Evolutionary conservation across 2,797 vertebrate species (phyloP).

Genomic region (Linurgus olivaceus): DNA sequence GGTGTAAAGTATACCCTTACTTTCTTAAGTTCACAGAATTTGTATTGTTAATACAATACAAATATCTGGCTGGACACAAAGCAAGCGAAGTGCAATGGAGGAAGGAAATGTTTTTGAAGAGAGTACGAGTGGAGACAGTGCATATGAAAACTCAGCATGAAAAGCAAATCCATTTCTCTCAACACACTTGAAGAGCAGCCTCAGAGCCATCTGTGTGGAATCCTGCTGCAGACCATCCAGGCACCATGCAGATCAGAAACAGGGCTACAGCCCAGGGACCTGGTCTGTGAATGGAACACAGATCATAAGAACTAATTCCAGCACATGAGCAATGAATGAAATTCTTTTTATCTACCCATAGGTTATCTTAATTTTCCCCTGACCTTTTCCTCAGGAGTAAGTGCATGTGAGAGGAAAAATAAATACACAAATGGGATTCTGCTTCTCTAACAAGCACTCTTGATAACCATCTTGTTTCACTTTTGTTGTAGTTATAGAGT

Average conservation of each 20-base stretch:
- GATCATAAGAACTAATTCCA: not conserved
- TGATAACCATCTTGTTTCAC: not conserved
- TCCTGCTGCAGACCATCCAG: not conserved
- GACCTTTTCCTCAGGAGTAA: not conserved
- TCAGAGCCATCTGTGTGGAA: not conserved
- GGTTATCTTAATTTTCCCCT: not conserved
- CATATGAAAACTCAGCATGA: not conserved
- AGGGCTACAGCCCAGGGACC: not conserved
- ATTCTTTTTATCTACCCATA: not conserved
- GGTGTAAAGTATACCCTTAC: not conserved
- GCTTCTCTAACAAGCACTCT: not conserved
- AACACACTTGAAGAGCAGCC: not conserved
- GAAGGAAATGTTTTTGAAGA: not conserved
- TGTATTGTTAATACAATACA: not conserved
- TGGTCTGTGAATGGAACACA: not conserved
- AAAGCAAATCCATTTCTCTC: not conserved
- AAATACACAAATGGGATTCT: not conserved
- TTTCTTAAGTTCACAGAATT: not conserved
- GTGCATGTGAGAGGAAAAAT: not conserved
- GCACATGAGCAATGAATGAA: not conserved
- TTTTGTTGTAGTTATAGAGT: not conserved
- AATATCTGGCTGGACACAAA: not conserved
- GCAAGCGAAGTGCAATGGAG: not conserved
- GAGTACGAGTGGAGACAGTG: not conserved
- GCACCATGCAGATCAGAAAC: accelerated